phyloP scores from a whole-genome alignment of 2,797 vertebrate species.

The Onychomys leucogaster region DNA sequence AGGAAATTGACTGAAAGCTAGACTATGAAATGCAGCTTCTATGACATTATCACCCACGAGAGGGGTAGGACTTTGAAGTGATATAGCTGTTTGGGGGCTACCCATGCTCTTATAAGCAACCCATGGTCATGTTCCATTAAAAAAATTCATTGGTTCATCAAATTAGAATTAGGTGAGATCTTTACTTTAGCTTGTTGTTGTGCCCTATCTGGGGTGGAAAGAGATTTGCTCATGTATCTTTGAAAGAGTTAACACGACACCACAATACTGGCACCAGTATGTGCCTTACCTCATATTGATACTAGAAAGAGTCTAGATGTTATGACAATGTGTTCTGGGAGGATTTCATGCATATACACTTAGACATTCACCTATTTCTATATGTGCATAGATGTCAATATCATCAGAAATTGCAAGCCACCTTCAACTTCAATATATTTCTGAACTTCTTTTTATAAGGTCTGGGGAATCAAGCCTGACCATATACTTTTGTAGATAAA shows the following conservation, averaged over 20 bases:
- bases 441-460: neutral
- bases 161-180: neutral
- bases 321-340: neutral
- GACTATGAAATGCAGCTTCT: neutral
- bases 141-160: neutral
- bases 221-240: neutral
- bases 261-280: neutral
- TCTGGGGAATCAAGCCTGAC: neutral
- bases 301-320: neutral
- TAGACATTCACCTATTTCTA: neutral
- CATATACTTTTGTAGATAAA: conserved; percentile 41
- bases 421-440: neutral
- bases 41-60: neutral
- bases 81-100: neutral
- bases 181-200: neutral
- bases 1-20: neutral
- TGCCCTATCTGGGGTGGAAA: neutral
- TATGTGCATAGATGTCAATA: neutral
- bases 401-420: neutral
- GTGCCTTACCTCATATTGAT: neutral
- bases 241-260: neutral
- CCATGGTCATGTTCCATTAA: neutral
- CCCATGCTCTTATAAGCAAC: neutral
- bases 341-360: too few species aligned
- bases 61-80: neutral